These are phyloP conservation scores for Stegophylla sp. DNA, from an alignment of 2,888 invertebrate species.

Conservation along the genomic window DNA sequence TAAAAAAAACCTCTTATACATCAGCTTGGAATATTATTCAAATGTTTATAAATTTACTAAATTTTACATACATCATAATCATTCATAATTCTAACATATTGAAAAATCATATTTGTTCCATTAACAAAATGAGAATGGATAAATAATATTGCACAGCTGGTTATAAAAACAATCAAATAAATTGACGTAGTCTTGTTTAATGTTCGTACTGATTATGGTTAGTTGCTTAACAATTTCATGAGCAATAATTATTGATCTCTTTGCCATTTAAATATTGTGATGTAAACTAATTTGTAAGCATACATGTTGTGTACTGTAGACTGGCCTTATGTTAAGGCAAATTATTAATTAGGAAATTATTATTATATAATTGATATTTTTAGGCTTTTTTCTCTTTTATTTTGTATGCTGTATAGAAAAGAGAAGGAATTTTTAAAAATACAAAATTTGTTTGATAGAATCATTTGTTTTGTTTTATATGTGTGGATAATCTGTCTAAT, in stretches of 20 bases:
- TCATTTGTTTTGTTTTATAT: conserved; percentile 4
- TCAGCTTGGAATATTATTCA: conserved; percentile 26
- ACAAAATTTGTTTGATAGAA: conserved; percentile 42
- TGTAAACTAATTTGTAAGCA: conserved; percentile 56
- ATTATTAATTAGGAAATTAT: conserved; percentile 45
- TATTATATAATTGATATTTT: conserved; percentile 36
- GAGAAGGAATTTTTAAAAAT: conserved; percentile 41
- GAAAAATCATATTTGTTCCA: not conserved
- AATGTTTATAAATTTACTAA: not conserved
- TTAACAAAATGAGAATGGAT: not conserved
- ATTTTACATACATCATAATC: conserved; percentile 9
- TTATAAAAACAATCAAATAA: conserved; percentile 35
- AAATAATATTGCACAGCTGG: conserved; percentile 28
- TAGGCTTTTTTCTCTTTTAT: conserved; percentile 50
- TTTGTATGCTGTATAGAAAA: conserved; percentile 54
- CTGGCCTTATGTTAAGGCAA: conserved; percentile 56
- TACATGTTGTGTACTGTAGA: conserved; percentile 56
- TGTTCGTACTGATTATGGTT: conserved; percentile 42
- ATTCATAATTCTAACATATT: not conserved
- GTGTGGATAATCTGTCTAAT: not conserved
- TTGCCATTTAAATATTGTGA: conserved; percentile 53
- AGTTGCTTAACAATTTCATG: conserved; percentile 48
- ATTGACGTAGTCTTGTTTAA: conserved; percentile 31
- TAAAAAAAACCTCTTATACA: conserved; percentile 1
- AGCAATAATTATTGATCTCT: conserved; percentile 59